Base-by-base conservation (phyloP, 2,797 vertebrate species). In the Cirrhinus mrigala region DNA sequence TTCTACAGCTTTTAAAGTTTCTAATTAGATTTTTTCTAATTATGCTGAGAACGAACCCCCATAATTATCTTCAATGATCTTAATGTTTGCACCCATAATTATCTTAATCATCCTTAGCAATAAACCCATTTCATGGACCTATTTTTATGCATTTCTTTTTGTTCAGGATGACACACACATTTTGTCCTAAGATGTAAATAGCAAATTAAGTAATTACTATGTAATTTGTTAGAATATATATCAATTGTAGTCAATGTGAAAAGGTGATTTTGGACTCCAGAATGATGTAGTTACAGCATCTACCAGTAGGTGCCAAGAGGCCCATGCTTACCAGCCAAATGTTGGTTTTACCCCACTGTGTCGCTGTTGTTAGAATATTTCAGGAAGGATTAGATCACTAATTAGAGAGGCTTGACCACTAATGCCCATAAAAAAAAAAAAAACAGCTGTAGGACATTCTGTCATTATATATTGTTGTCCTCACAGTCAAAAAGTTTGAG, bases 401-500 rank as follows among this genome's bases (percentile, higher is more conserved):
- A 80, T 68, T 80, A 80, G 62, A 33, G 18, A 50, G 24, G 4
- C 78, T 52, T 52, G 27, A 68, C 46, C 62, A 52, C 44, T 80
- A 50, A 68, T 80, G 6, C 1, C 78, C 78, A 52, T 48, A 18
- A 62, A 62, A 54, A 62, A 62, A 46, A 18, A 62, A 64, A 56
- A 62, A 64, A 48, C 58, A 79, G 58, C 77, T 79, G 58, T 48
- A 64, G 58, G 58, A 64, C 58, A 64, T 68, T 52, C 10, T 80
- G 60, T 52, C n/a, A 66, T 37, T 66, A 16, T 15, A n/a, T 33
- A 68, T 66, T 68, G 58, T 66, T 66, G 58, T 33, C 44, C 40
- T 80, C 22, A 52, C 60, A 50, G 24, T 48, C 50, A 80, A 80
- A 37, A 60, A 29, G 40, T 64, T 64, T 64, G 15, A 76, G 29